Evolutionary conservation across 2,113 vertebrate species (phyloP).

Genomic region (Andinoacara biseriatus): DNA sequence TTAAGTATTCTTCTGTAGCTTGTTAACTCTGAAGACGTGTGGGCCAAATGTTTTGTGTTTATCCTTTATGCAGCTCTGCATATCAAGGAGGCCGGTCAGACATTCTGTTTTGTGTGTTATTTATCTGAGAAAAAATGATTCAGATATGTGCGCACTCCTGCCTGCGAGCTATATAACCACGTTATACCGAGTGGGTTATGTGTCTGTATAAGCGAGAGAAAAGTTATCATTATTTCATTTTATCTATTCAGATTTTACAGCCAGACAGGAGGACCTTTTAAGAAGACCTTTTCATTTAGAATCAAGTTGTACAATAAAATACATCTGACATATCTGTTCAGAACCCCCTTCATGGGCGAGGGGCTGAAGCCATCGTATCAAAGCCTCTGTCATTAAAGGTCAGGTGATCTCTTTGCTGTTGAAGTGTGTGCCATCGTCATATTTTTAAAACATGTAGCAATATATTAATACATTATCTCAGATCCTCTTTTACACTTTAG

Average conservation of each 20-base stretch:
- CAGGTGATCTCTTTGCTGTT: too few relatives aligned
- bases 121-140: background rate
- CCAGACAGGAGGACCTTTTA: background rate
- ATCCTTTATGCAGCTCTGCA: conserved; percentile 20
- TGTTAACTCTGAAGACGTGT: conserved; percentile 11
- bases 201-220: background rate
- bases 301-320: background rate
- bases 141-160: background rate
- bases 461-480: background rate
- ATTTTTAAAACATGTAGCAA: too few relatives aligned
- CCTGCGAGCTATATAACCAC: background rate
- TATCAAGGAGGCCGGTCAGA: conserved; percentile 27
- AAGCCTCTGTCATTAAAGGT: too few relatives aligned
- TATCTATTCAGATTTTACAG: background rate
- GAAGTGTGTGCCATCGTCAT: too few relatives aligned
- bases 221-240: background rate
- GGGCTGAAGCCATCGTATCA: background rate
- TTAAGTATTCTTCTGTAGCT: conserved; percentile 40
- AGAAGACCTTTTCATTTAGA: background rate
- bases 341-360: background rate
- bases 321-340: background rate
- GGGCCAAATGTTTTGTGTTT: conserved; percentile 31
- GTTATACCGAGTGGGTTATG: background rate
- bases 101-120: background rate
- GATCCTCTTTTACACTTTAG: background rate